Evolutionary conservation across 2,113 vertebrate genomes (phyloP).

Genomic region (Catharus minimus): DNA sequence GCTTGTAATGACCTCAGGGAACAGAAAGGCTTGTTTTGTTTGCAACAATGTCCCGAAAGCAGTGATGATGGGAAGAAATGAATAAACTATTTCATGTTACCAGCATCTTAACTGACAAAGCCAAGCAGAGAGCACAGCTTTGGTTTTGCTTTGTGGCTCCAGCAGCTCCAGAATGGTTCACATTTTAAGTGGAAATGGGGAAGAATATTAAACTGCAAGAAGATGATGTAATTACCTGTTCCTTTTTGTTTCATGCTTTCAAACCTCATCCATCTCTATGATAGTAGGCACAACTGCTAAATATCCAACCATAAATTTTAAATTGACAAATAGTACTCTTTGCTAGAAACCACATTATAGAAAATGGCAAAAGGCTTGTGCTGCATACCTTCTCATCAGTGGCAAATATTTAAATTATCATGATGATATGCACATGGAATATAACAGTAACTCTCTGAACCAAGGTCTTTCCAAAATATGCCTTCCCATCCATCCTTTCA

Average conservation of each 20-base stretch:
- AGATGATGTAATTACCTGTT: not conserved
- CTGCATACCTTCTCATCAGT: conserved; percentile 11
- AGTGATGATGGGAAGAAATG: not conserved
- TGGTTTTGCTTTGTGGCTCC: not conserved
- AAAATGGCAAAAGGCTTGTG: conserved; percentile 26
- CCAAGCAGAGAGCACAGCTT: not conserved
- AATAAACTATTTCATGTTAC: not conserved
- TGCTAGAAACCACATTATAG: not conserved
- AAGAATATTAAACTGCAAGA: not conserved
- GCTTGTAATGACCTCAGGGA: not conserved
- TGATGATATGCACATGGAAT: not conserved
- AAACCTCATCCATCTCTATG: not conserved
- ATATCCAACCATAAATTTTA: conserved; percentile 20
- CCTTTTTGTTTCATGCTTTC: conserved; percentile 5
- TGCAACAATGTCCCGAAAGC: not conserved
- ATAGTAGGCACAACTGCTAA: not conserved
- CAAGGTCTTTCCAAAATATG: conserved; percentile 29
- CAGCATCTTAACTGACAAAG: not conserved
- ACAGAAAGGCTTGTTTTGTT: not conserved
- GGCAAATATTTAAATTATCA: conserved; percentile 41
- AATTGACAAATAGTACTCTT: conserved; percentile 33
- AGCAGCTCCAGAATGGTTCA: not conserved
- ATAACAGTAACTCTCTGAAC: conserved; percentile 2
- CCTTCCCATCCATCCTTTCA: conserved; percentile 17
- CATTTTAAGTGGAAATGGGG: not conserved